A percentile compares a stretch with the other conserved stretches of the same genome.
These are phyloP conservation scores for Porphyrio hochstetteri DNA, from an alignment of 2,113 vertebrate species.

Conservation along the genomic window DNA sequence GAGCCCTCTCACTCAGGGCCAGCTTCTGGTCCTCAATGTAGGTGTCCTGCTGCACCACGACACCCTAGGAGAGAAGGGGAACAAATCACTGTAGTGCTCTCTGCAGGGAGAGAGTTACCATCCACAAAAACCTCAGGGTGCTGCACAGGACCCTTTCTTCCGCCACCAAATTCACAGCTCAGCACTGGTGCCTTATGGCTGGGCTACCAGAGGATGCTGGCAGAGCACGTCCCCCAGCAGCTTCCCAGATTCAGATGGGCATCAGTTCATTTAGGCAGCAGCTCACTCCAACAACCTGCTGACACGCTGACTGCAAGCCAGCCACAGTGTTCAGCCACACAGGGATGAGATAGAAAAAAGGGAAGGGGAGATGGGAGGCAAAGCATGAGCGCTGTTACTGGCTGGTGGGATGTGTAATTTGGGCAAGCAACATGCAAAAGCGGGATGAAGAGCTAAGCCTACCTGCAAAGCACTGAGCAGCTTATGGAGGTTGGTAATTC, in stretches of 20 bases:
- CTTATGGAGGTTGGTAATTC: slow-evolving; percentile 86
- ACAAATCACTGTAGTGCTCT: background rate
- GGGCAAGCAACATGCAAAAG: background rate
- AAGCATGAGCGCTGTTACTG: background rate
- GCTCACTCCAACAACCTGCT: background rate
- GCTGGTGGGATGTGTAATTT: background rate
- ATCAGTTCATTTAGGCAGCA: background rate
- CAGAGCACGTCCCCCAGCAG: background rate
- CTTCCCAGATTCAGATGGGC: background rate
- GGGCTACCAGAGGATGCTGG: background rate
- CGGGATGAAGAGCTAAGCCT: background rate
- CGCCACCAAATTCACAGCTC: background rate
- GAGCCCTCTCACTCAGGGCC: slow-evolving; percentile 81
- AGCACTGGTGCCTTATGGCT: background rate
- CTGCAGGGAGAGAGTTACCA: fast-evolving
- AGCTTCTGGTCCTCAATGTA: slow-evolving; percentile 95
- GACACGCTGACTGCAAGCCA: fast-evolving
- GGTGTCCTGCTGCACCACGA: slow-evolving; percentile 94
- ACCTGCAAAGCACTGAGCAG: slow-evolving; percentile 92
- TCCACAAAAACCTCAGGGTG: background rate
- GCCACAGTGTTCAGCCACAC: fast-evolving
- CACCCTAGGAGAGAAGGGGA: slow-evolving; percentile 72
- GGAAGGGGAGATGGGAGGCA: background rate
- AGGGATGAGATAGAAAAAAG: background rate
- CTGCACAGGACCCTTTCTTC: background rate